Base-by-base conservation (phyloP, 2,113 vertebrate species). In the Dicrurus megarhynchus region DNA sequence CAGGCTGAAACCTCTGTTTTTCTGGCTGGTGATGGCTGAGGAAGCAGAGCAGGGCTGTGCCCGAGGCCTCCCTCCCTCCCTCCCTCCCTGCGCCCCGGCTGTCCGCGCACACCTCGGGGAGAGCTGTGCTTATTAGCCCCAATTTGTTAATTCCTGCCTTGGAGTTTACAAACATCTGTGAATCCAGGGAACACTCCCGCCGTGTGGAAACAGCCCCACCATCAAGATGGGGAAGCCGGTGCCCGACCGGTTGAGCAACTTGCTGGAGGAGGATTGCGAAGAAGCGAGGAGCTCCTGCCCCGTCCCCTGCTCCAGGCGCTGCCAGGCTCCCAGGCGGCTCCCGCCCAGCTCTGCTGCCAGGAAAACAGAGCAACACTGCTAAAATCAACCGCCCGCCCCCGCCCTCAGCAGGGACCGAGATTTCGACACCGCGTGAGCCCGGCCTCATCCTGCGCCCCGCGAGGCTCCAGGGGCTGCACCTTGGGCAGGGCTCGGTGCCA, bases 111-210 rank as follows among this genome's bases (percentile, higher is more conserved):
- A 89, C 73, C 73, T 50, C 16, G 10, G 61, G 65, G 49, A 93
- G 47, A 39, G 85, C 92, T 44, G 71, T 12, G 55, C 92, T 90
- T 68, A 74, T 94, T 92, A 95, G 24, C 80, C 80, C 42, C 46
- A 65, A 61, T 95, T 94, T 96, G 90, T 88, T 95, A 93, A 93
- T 93, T 95, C 94, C 90, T 94, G 94, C 39, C 8, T 90, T 8
- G 86, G 86, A 95, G 96, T 93, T 97, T 95, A 96, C 95, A 95
- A 97, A 96, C 95, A 96, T 26, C 83, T 77, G 68, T 1, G 86
- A 93, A 83, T 77, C 76, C 85, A 15, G 59, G 85, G 88, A 95
- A 94, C 88, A 33, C 94, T 96, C 96, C 95, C 75, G 59, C 90
- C 60, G 7, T 67, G 92, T 85, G 94, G 95, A 93, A 95, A 93